Evolutionary conservation across 30 jellyfish, hydroid and myxozoan species (phyloP).

Genomic region (Chrysaora quinquecirrha): DNA sequence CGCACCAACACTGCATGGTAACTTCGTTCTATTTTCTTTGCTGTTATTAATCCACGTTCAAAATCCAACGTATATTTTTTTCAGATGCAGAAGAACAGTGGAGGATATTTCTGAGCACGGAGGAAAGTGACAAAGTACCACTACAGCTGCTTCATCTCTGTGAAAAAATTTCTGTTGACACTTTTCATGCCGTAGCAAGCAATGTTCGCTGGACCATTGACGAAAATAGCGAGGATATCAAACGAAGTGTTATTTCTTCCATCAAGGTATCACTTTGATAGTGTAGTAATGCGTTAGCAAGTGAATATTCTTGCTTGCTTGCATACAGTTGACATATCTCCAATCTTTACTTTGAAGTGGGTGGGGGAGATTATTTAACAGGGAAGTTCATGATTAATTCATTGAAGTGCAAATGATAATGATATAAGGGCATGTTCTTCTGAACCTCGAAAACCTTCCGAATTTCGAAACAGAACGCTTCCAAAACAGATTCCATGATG

Average conservation of each 20-base stretch:
- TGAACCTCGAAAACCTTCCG: no score
- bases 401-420: no score
- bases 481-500: no score
- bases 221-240: background rate
- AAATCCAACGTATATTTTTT: background rate
- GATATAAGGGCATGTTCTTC: no score
- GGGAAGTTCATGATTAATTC: background rate
- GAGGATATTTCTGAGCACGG: conserved; percentile 58
- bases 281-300: no score
- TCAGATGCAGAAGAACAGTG: conserved; percentile 25
- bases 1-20: background rate
- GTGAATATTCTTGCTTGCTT: background rate
- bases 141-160: conserved; percentile 28
- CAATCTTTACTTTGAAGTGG: background rate
- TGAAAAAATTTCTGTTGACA: conserved; percentile 48
- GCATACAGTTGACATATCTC: background rate
- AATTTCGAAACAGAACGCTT: no score
- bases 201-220: background rate
- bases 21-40: background rate
- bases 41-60: background rate
- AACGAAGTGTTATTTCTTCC: conserved; percentile 1
- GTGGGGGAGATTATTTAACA: no score
- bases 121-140: conserved; percentile 34
- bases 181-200: background rate
- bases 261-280: conserved; percentile 2